phyloP scores from a whole-genome alignment of 2,888 invertebrate species.

The Hydrotaea diabolus region DNA sequence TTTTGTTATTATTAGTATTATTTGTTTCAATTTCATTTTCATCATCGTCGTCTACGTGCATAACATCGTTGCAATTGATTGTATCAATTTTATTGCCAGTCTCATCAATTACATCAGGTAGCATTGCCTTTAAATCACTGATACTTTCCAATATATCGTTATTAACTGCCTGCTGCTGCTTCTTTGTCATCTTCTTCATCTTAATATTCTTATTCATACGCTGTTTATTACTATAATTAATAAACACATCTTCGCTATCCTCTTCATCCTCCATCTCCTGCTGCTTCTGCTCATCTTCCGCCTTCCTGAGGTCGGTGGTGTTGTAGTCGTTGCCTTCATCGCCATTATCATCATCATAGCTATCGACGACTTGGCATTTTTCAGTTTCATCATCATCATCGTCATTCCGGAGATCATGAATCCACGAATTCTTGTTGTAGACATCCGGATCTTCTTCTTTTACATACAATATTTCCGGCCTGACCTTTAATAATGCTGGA shows the following conservation, averaged over 20 bases:
- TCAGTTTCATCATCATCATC: conserved; percentile 9
- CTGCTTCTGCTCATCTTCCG: conserved; percentile 58
- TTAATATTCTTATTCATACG: background rate
- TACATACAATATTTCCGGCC: conserved; percentile 13
- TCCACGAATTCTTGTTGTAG: conserved; percentile 54
- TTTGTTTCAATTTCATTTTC: background rate
- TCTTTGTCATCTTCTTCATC: conserved; percentile 48
- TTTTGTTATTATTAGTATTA: background rate
- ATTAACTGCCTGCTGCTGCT: conserved; percentile 50
- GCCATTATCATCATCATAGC: conserved; percentile 52
- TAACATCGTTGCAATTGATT: conserved; percentile 62
- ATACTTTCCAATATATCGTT: conserved; percentile 79
- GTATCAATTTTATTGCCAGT: conserved; percentile 77
- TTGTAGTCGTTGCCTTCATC: conserved; percentile 7
- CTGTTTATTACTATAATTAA: conserved; percentile 30
- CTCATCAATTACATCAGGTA: conserved; percentile 79
- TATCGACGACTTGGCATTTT: conserved; percentile 10
- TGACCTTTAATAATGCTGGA: background rate
- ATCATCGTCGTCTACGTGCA: conserved; percentile 34
- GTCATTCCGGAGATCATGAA: conserved; percentile 46
- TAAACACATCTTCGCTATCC: conserved; percentile 18
- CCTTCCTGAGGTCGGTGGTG: conserved; percentile 66
- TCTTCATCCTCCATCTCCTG: background rate
- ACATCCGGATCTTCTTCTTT: conserved; percentile 70
- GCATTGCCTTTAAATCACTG: conserved; percentile 80